Evolutionary conservation across 2,888 invertebrate species (phyloP), one percentile per base, ranked within the genome.

Genomic region (Drosophila atripex): DNA sequence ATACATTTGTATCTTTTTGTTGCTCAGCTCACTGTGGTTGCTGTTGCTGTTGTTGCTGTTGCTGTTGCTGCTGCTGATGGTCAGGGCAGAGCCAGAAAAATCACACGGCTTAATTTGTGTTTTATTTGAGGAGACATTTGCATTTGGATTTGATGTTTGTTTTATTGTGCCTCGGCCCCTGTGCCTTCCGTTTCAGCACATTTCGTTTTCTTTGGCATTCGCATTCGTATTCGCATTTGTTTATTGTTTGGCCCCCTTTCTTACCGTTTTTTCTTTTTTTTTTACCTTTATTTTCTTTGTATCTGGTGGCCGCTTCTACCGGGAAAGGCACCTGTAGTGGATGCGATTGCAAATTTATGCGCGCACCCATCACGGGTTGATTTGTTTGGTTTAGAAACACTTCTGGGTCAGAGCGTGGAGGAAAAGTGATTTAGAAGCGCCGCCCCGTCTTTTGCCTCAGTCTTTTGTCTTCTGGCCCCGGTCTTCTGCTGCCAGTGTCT

Each of bases 21-120:
- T 21, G 38, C 6, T 4, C 1, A 2, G 39, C 8, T 14, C 8
- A 14, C 14, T 1, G n/a, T n/a, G n/a, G 39, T 14, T 45, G 18
- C 11, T 43, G 46, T 23, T 53, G 60, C 60, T 64, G 65, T 39
- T 82, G 79, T 14, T 45, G 18, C 11, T 43, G 46, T 23, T 53
- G 60, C 60, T 64, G 39, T 14, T 45, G 18, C 11, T 43, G 46
- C 28, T 53, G 60, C 60, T 64, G 65, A 43, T 82, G 79, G 86
- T 61, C 60, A 61, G 45, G 66, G 66, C 60, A 78, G 55, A 14
- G 63, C 86, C 56, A 84, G 85, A 82, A 87, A 82, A 64, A 87
- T 82, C 82, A 77, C 83, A 83, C 82, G 87, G 88, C 88, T 78
- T 82, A 85, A 80, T 80, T 80, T 80, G 57, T 79, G 80, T 86